These are phyloP conservation scores for Chaenogobius annularis DNA, from an alignment of 2,113 vertebrate genomes.

Conservation along the genomic window DNA sequence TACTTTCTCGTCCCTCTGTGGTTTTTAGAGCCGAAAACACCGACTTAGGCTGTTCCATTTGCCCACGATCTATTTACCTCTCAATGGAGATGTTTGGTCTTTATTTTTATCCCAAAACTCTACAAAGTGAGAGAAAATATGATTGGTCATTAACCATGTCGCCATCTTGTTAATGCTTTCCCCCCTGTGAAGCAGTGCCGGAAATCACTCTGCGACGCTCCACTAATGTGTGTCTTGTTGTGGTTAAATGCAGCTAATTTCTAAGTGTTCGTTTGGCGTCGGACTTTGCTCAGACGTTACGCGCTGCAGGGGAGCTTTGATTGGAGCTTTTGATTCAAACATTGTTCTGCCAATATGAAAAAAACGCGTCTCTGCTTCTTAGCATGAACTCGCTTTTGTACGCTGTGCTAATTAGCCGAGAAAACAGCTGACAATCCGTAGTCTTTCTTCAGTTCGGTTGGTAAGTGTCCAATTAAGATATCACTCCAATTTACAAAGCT, in stretches of 20 bases:
- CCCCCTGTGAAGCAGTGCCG: constrained; percentile 18
- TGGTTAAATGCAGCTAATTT: constrained; percentile 29
- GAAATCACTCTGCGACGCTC: constrained; percentile 49
- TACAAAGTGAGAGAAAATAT: constrained; percentile 11
- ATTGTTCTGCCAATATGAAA: constrained; percentile 46
- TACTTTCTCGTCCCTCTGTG: constrained; percentile 17
- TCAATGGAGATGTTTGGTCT: constrained; percentile 50
- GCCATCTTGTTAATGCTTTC: constrained; percentile 35
- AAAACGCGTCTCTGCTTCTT: constrained; percentile 26
- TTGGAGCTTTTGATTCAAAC: constrained; percentile 50
- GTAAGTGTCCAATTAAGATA: not conserved
- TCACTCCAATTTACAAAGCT: not conserved
- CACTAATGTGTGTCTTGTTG: constrained; percentile 36
- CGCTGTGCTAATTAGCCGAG: constrained; percentile 36
- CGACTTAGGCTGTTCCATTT: constrained; percentile 64
- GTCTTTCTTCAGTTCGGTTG: constrained; percentile 4
- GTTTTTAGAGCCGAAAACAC: constrained; percentile 38
- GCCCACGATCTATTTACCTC: constrained; percentile 34
- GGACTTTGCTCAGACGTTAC: constrained; percentile 48
- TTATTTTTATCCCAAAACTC: constrained; percentile 21
- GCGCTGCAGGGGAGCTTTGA: constrained; percentile 36
- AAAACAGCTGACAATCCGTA: constrained; percentile 18
- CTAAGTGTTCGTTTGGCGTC: constrained; percentile 1
- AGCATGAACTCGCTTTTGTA: constrained; percentile 16
- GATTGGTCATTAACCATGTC: constrained; percentile 39